These are phyloP conservation scores for Calliopum simillimum DNA, from an alignment of 2,888 invertebrate genomes.

Conservation along the genomic window DNA sequence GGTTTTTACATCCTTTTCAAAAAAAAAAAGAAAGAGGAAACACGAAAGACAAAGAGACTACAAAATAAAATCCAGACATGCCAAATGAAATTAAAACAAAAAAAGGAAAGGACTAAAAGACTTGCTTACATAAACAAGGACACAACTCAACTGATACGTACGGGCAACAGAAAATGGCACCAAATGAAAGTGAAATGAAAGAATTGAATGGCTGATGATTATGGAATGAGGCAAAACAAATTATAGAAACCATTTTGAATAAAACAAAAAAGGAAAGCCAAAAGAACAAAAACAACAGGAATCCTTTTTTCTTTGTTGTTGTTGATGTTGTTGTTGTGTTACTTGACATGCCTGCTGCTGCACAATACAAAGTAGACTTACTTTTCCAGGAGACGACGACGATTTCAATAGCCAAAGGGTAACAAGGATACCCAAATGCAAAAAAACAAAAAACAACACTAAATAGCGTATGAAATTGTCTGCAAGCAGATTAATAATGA, in stretches of 20 bases:
- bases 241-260: constrained; percentile 53
- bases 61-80: not conserved
- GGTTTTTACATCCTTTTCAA: no score
- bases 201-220: not conserved
- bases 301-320: no score
- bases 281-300: not conserved
- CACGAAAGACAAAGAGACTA: not conserved
- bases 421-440: constrained; percentile 37
- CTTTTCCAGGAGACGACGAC: constrained; percentile 20
- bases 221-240: no score
- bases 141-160: no score
- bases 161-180: constrained; percentile 29
- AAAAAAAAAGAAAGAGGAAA: constrained; percentile 8
- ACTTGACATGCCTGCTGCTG: no score
- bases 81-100: constrained; percentile 3
- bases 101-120: no score
- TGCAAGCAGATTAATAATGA: constrained; percentile 58
- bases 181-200: constrained; percentile 54
- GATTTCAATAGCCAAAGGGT: no score
- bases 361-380: no score
- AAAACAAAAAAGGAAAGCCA: not conserved
- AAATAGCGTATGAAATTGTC: constrained; percentile 50
- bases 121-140: no score
- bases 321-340: no score
- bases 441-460: constrained; percentile 2